Evolutionary conservation across 2,888 invertebrate genomes (phyloP).

Genomic region (Chrysodeixis includens): DNA sequence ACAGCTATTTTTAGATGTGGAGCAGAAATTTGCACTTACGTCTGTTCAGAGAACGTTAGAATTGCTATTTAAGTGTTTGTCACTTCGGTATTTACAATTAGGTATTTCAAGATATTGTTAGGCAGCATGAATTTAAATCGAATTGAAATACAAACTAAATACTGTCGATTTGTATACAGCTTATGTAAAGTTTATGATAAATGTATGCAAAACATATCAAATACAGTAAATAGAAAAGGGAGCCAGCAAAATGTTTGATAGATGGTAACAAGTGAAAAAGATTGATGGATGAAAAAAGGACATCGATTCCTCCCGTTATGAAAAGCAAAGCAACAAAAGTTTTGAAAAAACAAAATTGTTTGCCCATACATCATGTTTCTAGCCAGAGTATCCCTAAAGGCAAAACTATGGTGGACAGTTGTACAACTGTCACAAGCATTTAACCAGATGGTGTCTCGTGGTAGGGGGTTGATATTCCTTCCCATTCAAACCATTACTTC

Average conservation of each 20-base stretch:
- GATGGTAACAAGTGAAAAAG: background rate
- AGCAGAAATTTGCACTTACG: conserved; percentile 10
- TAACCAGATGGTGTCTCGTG: background rate
- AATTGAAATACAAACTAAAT: background rate
- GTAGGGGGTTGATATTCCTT: background rate
- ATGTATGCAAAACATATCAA: background rate
- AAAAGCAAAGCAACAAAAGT: conserved; percentile 19
- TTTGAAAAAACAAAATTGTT: conserved; percentile 28
- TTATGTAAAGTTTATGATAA: background rate
- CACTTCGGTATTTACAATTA: background rate
- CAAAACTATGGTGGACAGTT: background rate
- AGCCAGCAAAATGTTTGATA: background rate
- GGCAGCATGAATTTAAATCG: conserved; percentile 5
- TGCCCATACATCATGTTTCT: background rate
- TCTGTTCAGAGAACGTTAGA: background rate
- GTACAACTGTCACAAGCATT: background rate
- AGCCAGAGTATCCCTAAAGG: background rate
- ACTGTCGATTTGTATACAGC: background rate
- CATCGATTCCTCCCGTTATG: conserved; percentile 28
- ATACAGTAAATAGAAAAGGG: background rate
- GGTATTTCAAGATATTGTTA: conserved; percentile 15
- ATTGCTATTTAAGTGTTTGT: background rate
- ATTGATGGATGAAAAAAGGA: conserved; percentile 36
- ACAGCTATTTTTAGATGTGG: conserved; percentile 39
- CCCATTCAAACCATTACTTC: background rate